Evolutionary conservation across 2,888 invertebrate species (phyloP), one percentile per base, ranked within the genome.

Genomic region (Crossocerus cetratus): DNA sequence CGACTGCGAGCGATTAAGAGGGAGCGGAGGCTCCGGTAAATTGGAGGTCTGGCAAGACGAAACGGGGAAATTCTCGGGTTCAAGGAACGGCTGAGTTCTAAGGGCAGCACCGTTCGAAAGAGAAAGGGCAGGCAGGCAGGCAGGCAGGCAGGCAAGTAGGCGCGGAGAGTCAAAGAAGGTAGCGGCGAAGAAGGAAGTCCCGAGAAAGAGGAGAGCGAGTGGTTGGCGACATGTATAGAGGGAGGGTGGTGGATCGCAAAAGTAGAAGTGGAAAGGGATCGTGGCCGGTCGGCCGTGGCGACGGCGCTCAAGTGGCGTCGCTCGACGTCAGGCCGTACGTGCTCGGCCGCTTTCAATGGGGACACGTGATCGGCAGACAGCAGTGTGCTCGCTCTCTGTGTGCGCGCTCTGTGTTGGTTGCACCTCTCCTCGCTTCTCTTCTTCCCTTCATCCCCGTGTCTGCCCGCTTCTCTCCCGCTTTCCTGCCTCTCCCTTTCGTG

Each of bases 311-410:
- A 78, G 85, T 86, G 68, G 83, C 77, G 61, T 68, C 64, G 72
- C 76, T 81, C 83, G 78, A 74, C 85, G 87, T 78, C 78, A 76
- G 77, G 83, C 81, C 87, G 84, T 84, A 84, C 88, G 84, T 83
- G 82, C 82, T 73, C 58, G 68, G 75, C 83, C 83, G 84, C 85
- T 85, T 86, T 88, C 87, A 87, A 86, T 87, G 86, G 85, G 84
- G 84, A 78, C 84, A 84, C 81, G 78, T 81, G 73, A 78, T 77
- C 76, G 72, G 81, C 80, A 76, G 82, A 54, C 77, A 83, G 79
- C 77, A 74, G 71, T 74, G 72, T 42, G 43, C 18, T n/a, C n/a
- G n/a, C n/a, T n/a, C n/a, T n/a, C n/a, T 59, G 65, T 43, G 44
- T 57, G 43, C 45, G 23, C 61, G 32, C 58, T 18, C 22, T 64